These are phyloP conservation scores for Zosterops lateralis DNA, from an alignment of 2,113 vertebrate genomes.

Conservation along the genomic window DNA sequence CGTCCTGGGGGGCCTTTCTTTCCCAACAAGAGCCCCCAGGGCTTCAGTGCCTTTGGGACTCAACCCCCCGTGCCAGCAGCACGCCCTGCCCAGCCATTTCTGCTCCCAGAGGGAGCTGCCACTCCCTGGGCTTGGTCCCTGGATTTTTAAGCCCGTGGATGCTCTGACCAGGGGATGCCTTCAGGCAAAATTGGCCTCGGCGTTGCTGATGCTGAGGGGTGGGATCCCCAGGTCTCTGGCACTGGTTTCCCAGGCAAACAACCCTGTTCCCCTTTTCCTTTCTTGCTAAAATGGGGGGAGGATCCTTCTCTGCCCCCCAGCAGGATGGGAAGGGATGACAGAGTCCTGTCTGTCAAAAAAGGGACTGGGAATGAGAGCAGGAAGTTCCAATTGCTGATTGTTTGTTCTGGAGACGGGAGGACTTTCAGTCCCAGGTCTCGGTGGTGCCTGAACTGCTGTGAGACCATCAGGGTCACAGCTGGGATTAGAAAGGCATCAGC, in stretches of 20 bases:
- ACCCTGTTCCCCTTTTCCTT: neutral
- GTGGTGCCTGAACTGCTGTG: neutral
- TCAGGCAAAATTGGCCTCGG: neutral
- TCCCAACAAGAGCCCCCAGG: neutral
- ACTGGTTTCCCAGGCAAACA: neutral
- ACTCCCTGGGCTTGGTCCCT: neutral
- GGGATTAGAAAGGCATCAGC: neutral
- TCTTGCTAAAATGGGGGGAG: neutral
- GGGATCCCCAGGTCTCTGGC: slow-evolving; percentile 39
- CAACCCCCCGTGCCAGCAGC: neutral
- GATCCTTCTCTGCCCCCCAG: neutral
- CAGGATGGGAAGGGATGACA: neutral
- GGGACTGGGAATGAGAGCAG: neutral
- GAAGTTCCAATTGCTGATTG: neutral
- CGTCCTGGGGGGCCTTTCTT: neutral
- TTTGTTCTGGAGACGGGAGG: neutral
- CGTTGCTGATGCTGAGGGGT: neutral
- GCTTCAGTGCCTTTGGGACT: neutral
- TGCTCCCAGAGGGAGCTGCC: neutral
- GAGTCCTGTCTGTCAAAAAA: neutral
- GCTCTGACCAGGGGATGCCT: neutral
- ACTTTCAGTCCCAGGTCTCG: neutral
- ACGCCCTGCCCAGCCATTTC: neutral
- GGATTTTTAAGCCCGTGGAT: neutral
- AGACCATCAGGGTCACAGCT: neutral